phyloP scores from a whole-genome alignment of 2,888 invertebrate species.

The Hydroisotoma schaefferi region DNA sequence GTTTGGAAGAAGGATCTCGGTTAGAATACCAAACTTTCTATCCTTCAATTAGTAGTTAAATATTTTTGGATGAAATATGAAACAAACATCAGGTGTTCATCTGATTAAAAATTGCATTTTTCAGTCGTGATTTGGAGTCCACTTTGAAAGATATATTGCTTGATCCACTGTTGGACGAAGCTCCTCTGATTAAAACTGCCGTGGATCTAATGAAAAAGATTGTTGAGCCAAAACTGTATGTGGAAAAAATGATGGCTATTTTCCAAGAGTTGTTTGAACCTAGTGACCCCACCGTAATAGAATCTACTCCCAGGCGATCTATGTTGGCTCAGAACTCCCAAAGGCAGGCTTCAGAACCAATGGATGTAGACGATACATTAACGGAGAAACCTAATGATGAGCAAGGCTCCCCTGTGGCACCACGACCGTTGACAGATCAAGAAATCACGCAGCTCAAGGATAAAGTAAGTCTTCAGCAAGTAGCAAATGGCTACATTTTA shows the following conservation, averaged over 20 bases:
- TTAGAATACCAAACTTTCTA: neutral
- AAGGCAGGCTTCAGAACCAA: neutral
- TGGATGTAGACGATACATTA: neutral
- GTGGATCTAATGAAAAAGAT: constrained; percentile 17
- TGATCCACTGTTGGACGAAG: constrained; percentile 25
- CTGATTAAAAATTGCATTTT: too few species aligned
- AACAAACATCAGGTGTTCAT: too few species aligned
- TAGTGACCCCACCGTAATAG: constrained; percentile 4
- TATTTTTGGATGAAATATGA: too few species aligned
- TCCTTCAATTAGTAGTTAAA: neutral
- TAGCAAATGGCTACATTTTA: too few species aligned
- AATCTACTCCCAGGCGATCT: neutral
- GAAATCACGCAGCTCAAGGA: neutral
- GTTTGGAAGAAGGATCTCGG: constrained; percentile 22
- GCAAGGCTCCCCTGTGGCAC: neutral
- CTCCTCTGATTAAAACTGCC: constrained; percentile 15
- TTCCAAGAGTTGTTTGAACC: constrained; percentile 26
- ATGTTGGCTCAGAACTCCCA: neutral
- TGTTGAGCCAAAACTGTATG: constrained; percentile 10
- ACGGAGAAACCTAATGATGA: neutral
- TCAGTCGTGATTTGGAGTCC: constrained; percentile 8
- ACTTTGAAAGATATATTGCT: constrained; percentile 14
- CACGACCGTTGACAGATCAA: neutral
- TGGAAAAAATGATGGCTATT: constrained; percentile 18
- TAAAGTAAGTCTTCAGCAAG: neutral